Evolutionary conservation across 2,888 invertebrate species (phyloP).

Genomic region (Stenolophus ochropezus): DNA sequence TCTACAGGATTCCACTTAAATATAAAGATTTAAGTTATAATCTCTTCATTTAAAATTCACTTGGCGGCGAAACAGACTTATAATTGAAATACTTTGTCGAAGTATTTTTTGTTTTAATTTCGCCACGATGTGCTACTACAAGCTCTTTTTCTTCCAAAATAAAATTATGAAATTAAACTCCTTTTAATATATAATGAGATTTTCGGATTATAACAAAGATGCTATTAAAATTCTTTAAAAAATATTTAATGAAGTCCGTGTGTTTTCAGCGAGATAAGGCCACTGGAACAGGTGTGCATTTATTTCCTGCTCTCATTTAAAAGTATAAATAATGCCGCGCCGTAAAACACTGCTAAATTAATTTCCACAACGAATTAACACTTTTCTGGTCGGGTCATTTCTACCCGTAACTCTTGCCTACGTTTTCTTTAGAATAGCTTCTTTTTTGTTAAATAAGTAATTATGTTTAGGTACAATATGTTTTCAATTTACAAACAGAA

Average conservation of each 20-base stretch:
- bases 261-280: constrained; percentile 22
- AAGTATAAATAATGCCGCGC: constrained; percentile 12
- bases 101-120: constrained; percentile 56
- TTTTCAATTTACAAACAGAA: not conserved
- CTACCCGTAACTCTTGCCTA: no score
- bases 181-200: constrained; percentile 52
- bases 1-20: constrained; percentile 54
- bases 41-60: constrained; percentile 58
- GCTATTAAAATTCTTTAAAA: constrained; percentile 47
- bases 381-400: not conserved
- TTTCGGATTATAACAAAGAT: constrained; percentile 48
- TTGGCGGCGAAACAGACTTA: constrained; percentile 54
- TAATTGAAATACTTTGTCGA: constrained; percentile 56
- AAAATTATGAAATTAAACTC: constrained; percentile 46
- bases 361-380: constrained; percentile 10
- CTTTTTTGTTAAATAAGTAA: no score
- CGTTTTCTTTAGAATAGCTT: no score
- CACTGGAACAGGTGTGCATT: constrained; percentile 34
- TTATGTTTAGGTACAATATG: not conserved
- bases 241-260: constrained; percentile 38
- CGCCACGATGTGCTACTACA: constrained; percentile 34
- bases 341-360: not conserved
- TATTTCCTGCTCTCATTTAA: constrained; percentile 19
- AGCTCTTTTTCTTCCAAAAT: constrained; percentile 42
- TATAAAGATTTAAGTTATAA: constrained; percentile 58